Percentiles rank a stretch among this genome's conserved stretches.
These are phyloP conservation scores for Himalopsyche tibetana DNA, from an alignment of 2,888 invertebrate species.

Conservation along the genomic window DNA sequence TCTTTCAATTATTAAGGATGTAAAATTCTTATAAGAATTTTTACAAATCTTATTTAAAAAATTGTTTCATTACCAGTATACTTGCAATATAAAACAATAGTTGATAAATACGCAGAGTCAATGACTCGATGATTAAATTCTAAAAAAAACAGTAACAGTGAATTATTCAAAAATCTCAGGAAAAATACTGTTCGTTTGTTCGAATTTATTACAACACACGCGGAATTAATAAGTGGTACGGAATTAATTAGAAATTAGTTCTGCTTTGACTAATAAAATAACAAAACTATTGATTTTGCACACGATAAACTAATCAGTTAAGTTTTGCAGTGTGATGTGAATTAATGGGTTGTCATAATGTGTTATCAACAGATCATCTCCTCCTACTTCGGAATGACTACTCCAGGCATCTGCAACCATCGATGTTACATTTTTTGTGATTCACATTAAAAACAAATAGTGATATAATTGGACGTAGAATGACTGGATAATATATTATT, in stretches of 20 bases:
- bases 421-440: neutral
- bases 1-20: no score
- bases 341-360: conserved; percentile 21
- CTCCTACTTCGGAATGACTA: neutral
- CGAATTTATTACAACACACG: neutral
- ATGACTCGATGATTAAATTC: neutral
- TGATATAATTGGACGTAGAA: no score
- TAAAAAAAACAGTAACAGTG: neutral
- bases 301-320: conserved; percentile 15
- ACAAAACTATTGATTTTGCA: conserved; percentile 19
- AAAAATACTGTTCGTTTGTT: conserved; percentile 1
- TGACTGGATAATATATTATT: no score
- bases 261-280: neutral
- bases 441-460: no score
- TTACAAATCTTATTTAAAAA: no score
- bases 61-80: neutral
- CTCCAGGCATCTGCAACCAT: neutral
- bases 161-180: conserved; percentile 26
- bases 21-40: no score
- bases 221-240: neutral
- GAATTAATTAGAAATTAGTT: conserved; percentile 14
- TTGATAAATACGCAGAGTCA: neutral
- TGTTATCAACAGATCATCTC: conserved; percentile 31
- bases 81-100: neutral
- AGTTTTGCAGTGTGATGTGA: conserved; percentile 2